Evolutionary conservation across 2,113 vertebrate species (phyloP).

Genomic region (Garra rufa): DNA sequence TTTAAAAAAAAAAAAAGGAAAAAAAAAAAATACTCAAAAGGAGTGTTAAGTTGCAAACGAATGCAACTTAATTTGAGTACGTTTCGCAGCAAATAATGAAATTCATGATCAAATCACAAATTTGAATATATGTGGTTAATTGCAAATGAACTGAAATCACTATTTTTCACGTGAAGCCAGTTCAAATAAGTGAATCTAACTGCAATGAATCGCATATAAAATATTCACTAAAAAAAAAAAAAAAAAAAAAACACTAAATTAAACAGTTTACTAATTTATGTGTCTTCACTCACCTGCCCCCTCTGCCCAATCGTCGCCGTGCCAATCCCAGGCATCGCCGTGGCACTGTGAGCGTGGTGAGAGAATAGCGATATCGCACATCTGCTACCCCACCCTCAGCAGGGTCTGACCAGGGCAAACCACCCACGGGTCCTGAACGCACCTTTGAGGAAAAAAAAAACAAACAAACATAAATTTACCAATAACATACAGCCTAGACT

Average conservation of each 20-base stretch:
- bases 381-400: conserved; percentile 86
- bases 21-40: too few species aligned
- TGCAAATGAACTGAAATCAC: neutral
- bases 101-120: too few species aligned
- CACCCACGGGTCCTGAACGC: conserved; percentile 84
- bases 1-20: too few species aligned
- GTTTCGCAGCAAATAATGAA: too few species aligned
- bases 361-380: conserved; percentile 92
- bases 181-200: neutral
- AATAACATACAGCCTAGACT: neutral
- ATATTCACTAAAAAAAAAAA: neutral
- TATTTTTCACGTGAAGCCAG: neutral
- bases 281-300: conserved; percentile 85
- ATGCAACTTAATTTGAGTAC: too few species aligned
- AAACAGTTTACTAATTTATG: neutral
- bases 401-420: conserved; percentile 92
- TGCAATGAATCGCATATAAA: neutral
- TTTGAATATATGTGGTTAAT: neutral
- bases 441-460: conserved; percentile 70
- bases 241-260: neutral
- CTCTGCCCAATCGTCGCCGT: conserved; percentile 90
- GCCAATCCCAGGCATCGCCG: conserved; percentile 91
- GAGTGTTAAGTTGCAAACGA: too few species aligned
- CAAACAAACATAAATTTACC: neutral
- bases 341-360: conserved; percentile 91